Evolutionary conservation across 2,888 invertebrate genomes (phyloP), one percentile per base, ranked within the genome.

Genomic region (Netelia melanura): DNA sequence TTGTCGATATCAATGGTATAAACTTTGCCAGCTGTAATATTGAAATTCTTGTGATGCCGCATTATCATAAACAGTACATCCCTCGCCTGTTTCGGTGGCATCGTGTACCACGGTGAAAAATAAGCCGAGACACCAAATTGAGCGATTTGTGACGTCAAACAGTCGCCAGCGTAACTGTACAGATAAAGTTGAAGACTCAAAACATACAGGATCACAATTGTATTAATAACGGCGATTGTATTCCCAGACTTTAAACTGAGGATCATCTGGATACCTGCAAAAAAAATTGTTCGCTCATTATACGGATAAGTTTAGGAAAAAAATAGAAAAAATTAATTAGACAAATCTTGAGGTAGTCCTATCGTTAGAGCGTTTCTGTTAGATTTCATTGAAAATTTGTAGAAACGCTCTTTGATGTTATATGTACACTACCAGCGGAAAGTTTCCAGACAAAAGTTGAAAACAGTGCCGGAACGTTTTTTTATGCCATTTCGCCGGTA

Each of bases 131-230:
- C 58, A 10, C 65, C 61, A 30, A 87, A 68, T 61, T 78, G 76
- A 0, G 61, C 68, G 3, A 84, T 80, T 58, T 82, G 75, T 44
- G 81, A 82, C 10, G 86, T 82, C 17, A 88, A 74, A 64, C 86
- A 72, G 62, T 87, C 87, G 0, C 87, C 88, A 10, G 86, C 88
- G 23, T 85, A 88, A 58, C 84, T 76, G 82, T 86, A 88, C 43
- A 87, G 67, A 56, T 82, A 88, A 1, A 88, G 58, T 54, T 88
- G 86, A 2, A 86, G 61, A 30, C 67, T 61, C 30, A 86, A 54
- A 9, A 86, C 79, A 43, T 68, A 79, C 3, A 86, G 54, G n/a
- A 83, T 85, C 9, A 85, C 65, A 25, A 83, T 43, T 38, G 76
- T 75, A 70, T 86, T 87, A 5, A 86, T 58, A n/a, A 82, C 52